Evolutionary conservation across 23 tunicate genomes (phyloP), one percentile per base, ranked within the genome.

Genomic region (Trididemnum miniatum): DNA sequence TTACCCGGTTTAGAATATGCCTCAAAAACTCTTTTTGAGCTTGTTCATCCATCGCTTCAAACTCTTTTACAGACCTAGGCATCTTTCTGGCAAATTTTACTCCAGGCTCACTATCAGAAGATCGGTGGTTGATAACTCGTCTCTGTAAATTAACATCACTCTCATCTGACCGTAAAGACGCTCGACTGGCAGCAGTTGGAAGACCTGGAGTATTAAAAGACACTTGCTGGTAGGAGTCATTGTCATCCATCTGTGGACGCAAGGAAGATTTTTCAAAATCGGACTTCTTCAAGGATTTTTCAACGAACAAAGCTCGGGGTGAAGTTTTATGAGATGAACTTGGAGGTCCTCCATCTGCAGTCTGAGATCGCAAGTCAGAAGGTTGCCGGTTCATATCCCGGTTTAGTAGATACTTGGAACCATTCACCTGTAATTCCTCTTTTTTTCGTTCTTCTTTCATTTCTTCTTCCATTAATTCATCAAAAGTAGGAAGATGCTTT

Each of bases 401-500:
- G 12, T 31, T 32, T 32, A 5, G 20, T 67, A 67, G 7, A 22
- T 5, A 31, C 15, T 26, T 62, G 26, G 22, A 12, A 37, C 32
- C 75, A 3, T 15, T 31, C 9, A 9, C 75, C 31, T 12, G 5
- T 31, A 31, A 15, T 39, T 74, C 79, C 34, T 74, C 34, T 23
- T 26, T 15, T 32, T 31, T 40, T 29, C n/a, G 4, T 22, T 72
- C 87, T 34, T 72, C 30, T 49, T 71, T 65, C 39, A 1, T 38
- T 50, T 77, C 83, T 37, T 71, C 67, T 2, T 37, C 73, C 90
- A 86, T 86, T 72, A 86, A 31, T 49, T 86, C 90, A 35, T 78
- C 62, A 44, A 86, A 86, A 5, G 90, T 86, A 0, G 90, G 90
- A n/a, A 86, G 77, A 39, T 75, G 52, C 60, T 83, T 83, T n/a